These are phyloP conservation scores for Andrena hattorfiana DNA, from an alignment of 2,888 invertebrate species.

Conservation along the genomic window DNA sequence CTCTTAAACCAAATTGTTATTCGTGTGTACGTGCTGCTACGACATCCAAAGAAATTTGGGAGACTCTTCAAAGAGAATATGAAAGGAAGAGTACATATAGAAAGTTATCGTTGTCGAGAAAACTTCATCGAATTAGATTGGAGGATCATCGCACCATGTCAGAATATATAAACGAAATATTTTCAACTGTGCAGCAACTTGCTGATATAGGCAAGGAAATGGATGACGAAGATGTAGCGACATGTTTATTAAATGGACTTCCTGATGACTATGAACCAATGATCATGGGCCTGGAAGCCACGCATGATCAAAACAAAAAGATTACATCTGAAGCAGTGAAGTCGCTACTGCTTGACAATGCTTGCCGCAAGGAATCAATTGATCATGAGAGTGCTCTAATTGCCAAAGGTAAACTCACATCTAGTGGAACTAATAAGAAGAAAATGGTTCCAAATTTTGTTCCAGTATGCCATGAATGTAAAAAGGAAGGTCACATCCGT, in stretches of 20 bases:
- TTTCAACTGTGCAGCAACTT: background rate
- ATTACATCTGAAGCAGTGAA: too few species aligned
- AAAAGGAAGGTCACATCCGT: too few species aligned
- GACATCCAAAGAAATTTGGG: background rate
- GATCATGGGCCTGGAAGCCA: slow-evolving; percentile 2
- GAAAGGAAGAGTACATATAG: background rate
- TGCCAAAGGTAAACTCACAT: too few species aligned
- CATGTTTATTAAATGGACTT: background rate
- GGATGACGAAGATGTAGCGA: background rate
- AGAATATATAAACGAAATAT: background rate
- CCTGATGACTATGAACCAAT: background rate
- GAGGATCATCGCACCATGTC: background rate
- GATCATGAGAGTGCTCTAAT: background rate
- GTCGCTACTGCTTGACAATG: background rate
- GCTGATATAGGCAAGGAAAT: background rate
- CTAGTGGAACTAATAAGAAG: too few species aligned
- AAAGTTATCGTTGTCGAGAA: background rate
- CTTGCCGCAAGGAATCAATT: slow-evolving; percentile 1
- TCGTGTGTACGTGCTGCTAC: background rate
- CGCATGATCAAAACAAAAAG: background rate
- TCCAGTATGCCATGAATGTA: too few species aligned
- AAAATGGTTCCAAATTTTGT: too few species aligned
- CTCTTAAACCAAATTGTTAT: background rate
- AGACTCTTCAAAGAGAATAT: background rate
- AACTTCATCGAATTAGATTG: background rate